Evolutionary conservation across 2,113 vertebrate species (phyloP).

Genomic region (Patagioenas fasciata): DNA sequence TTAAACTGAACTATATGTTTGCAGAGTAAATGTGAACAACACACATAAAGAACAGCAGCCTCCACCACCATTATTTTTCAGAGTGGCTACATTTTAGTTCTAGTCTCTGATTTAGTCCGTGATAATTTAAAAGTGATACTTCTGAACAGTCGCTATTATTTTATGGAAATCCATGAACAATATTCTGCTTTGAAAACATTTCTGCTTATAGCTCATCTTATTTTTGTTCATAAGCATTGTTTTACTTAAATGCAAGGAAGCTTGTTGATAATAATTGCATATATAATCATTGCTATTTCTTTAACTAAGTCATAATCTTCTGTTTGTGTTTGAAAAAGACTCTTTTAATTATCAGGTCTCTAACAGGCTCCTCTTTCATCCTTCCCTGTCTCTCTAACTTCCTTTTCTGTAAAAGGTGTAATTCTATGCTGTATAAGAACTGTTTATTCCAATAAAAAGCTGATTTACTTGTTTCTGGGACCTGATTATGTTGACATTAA

Average conservation of each 20-base stretch:
- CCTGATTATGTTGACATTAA: neutral
- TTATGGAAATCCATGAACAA: conserved; percentile 39
- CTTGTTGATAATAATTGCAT: conserved; percentile 41
- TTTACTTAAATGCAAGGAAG: conserved; percentile 15
- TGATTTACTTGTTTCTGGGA: conserved; percentile 8
- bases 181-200: conserved; percentile 11
- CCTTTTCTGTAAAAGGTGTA: conserved; percentile 47
- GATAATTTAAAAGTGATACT: conserved; percentile 43
- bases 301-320: conserved; percentile 52
- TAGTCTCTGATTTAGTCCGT: conserved; percentile 45
- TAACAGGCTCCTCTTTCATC: conserved; percentile 66
- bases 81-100: conserved; percentile 4
- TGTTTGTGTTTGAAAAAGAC: conserved; percentile 46
- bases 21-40: conserved; percentile 25
- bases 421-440: conserved; percentile 34
- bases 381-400: conserved; percentile 47
- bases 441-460: conserved; percentile 39
- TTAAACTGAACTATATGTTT: conserved; percentile 58
- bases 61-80: neutral
- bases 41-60: neutral
- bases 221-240: neutral
- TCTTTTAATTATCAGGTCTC: conserved; percentile 69
- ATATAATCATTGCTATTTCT: conserved; percentile 38
- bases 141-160: conserved; percentile 19
- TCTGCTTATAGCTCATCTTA: neutral